phyloP scores from a whole-genome alignment of 2,797 vertebrate genomes.

The Hyperoplus lanceolatus region DNA sequence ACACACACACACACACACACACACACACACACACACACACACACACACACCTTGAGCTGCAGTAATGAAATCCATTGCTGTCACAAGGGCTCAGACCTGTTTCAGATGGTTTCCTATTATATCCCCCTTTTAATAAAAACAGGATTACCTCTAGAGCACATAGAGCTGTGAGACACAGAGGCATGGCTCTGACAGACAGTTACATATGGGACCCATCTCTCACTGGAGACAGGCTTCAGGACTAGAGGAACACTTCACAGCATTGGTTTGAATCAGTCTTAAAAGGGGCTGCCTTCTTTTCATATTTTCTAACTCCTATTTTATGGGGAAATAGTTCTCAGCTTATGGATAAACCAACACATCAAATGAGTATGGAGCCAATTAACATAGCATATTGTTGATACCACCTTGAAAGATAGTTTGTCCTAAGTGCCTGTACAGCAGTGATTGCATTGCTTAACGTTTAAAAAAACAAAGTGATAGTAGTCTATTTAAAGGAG shows the following conservation, averaged over 20 bases:
- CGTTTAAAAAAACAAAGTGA: background rate
- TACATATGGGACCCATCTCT: constrained; percentile 46
- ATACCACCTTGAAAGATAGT: background rate
- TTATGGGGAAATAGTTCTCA: constrained; percentile 13
- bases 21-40: constrained; percentile 9
- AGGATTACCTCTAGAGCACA: constrained; percentile 68
- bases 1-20: constrained; percentile 10
- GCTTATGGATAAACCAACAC: background rate
- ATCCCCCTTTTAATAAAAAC: constrained; percentile 82
- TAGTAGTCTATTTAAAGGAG: background rate
- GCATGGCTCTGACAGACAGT: constrained; percentile 45
- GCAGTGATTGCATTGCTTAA: background rate
- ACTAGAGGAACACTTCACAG: constrained; percentile 31
- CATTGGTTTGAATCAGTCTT: constrained; percentile 44
- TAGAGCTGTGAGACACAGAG: constrained; percentile 62
- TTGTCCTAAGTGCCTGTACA: background rate
- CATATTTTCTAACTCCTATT: background rate
- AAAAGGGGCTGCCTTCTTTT: background rate
- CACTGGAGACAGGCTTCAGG: constrained; percentile 43
- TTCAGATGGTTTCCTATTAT: constrained; percentile 76
- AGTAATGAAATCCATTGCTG: constrained; percentile 75
- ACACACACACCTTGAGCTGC: constrained; percentile 30
- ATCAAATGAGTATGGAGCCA: background rate
- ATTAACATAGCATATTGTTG: background rate
- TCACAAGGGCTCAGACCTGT: constrained; percentile 70